Evolutionary conservation across 1,140 invertebrate genomes (phyloP), one percentile per base, ranked within the genome.

Genomic region (Drosophila fuyamai): DNA sequence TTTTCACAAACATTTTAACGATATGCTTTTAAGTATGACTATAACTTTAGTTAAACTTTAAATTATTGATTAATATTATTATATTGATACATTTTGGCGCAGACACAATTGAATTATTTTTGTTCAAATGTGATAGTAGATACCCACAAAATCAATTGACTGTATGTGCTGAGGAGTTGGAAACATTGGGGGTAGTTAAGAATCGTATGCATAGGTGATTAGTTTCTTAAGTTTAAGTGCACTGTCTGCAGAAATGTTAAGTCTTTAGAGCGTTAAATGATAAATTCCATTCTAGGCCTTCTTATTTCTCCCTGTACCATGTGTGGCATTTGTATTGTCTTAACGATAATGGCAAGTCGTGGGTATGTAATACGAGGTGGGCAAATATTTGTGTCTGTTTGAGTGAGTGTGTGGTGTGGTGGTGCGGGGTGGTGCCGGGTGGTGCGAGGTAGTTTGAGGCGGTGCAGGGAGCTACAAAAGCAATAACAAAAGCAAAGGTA

Each of bases 321-420:
- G 8, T 43, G 32, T 16, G 18, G 32, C 58, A 60, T 74, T 66
- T 66, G 60, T 60, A 55, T 75, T 80, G 67, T 60, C 78, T 67
- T 72, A 78, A 62, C 70, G 77, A 75, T 76, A 81, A 81, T 81
- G 65, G 66, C 55, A 58, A 74, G 57, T 72, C 76, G 50, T 56
- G 44, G 76, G 66, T 58, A 71, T 72, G 68, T 72, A 72, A 72
- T 72, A 71, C 68, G 68, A 72, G 67, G 55, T 67, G 73, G 67
- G 65, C 76, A 51, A 50, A 46, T 59, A 59, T 54, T 51, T 70
- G 35, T 54, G 48, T 61, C 23, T 43, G 29, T 56, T 47, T 60
- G 38, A 57, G 67, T 73, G 48, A 67, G 54, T 68, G 62, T 44
- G 75, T 77, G 60, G 43, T 48, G 13, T 44, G 9, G 72, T 51